These are phyloP conservation scores for Scytalopus superciliaris DNA, from an alignment of 2,113 vertebrate genomes.

Conservation along the genomic window DNA sequence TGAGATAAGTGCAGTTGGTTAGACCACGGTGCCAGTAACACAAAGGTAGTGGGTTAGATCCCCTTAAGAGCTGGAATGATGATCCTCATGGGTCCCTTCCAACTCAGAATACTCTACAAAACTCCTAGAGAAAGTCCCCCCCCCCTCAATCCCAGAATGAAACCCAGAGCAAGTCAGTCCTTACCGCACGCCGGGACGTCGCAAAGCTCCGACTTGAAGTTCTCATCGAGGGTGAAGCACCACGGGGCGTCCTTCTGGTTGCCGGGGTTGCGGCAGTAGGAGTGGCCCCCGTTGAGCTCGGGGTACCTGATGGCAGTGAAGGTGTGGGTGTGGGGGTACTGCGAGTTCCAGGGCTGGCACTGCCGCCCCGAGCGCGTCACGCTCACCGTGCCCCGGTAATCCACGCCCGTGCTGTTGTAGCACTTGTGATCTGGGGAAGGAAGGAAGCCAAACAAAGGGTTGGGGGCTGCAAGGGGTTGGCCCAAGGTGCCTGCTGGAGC, in stretches of 20 bases:
- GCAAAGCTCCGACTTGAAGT: constrained; percentile 91
- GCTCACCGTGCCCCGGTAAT: constrained; percentile 93
- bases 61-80: neutral
- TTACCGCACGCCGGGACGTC: constrained; percentile 93
- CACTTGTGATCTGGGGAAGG: constrained; percentile 89
- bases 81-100: neutral
- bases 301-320: constrained; percentile 88
- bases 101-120: neutral
- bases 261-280: constrained; percentile 96
- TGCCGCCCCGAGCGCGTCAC: constrained; percentile 91
- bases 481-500: neutral
- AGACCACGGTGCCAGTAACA: neutral
- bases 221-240: constrained; percentile 97
- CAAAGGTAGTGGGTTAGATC: neutral
- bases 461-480: neutral
- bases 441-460: neutral
- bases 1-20: neutral
- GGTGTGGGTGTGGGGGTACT: constrained; percentile 95
- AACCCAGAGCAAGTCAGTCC: neutral
- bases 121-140: neutral
- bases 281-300: constrained; percentile 95
- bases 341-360: constrained; percentile 98
- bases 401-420: constrained; percentile 89
- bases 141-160: neutral
- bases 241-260: constrained; percentile 94